Percentiles rank a stretch among this genome's conserved stretches.
phyloP scores from a whole-genome alignment of 2,888 invertebrate genomes.

The Lottia gigantea region DNA sequence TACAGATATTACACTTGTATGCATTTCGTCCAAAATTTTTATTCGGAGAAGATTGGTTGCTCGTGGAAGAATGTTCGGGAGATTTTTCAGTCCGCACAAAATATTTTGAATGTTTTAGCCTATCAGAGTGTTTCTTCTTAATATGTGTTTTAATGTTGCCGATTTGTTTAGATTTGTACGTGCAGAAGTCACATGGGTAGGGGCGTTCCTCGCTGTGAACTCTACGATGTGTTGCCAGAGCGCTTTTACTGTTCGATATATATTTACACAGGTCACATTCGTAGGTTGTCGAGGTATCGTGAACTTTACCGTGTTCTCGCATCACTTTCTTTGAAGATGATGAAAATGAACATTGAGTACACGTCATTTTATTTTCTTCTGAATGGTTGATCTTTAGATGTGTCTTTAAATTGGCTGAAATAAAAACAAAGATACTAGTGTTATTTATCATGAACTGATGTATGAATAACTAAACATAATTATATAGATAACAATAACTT shows the following conservation, averaged over 20 bases:
- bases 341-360: slow-evolving; percentile 59
- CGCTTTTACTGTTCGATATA: slow-evolving; percentile 49
- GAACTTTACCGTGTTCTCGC: slow-evolving; percentile 61
- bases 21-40: slow-evolving; percentile 34
- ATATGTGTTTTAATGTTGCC: slow-evolving; percentile 60
- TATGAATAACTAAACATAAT: no score
- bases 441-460: no score
- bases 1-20: slow-evolving; percentile 64
- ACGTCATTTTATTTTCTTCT: slow-evolving; percentile 50
- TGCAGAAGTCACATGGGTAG: slow-evolving; percentile 58
- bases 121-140: slow-evolving; percentile 56
- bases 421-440: background rate
- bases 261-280: slow-evolving; percentile 55
- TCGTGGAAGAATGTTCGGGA: background rate
- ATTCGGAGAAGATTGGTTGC: background rate
- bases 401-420: slow-evolving; percentile 65
- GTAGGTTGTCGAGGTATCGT: slow-evolving; percentile 30
- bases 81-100: slow-evolving; percentile 12
- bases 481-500: no score
- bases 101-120: slow-evolving; percentile 9
- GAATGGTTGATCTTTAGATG: slow-evolving; percentile 65
- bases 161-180: slow-evolving; percentile 53
- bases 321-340: slow-evolving; percentile 60
- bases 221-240: slow-evolving; percentile 53
- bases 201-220: slow-evolving; percentile 55